These are phyloP conservation scores for Pyrochroa serraticornis DNA, from an alignment of 2,888 invertebrate genomes.

Conservation along the genomic window DNA sequence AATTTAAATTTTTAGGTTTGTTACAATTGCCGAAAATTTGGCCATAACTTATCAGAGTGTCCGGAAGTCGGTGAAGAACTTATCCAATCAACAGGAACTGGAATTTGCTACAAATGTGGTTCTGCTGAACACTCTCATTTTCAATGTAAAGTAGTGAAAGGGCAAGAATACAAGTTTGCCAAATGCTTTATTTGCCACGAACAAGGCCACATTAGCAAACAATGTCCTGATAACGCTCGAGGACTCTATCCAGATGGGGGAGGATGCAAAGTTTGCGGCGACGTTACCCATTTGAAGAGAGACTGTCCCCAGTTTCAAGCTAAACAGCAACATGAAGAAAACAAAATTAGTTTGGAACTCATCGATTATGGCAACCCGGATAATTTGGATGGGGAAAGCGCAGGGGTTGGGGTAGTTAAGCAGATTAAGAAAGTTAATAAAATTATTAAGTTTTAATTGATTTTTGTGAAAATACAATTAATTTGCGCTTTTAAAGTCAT, in stretches of 20 bases:
- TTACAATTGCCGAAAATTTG: slow-evolving; percentile 79
- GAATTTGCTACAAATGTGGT: slow-evolving; percentile 88
- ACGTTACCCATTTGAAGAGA: slow-evolving; percentile 82
- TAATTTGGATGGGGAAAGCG: slow-evolving; percentile 37
- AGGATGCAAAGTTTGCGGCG: slow-evolving; percentile 81
- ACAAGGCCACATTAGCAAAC: slow-evolving; percentile 84
- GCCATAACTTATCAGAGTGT: slow-evolving; percentile 83
- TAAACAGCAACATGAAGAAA: slow-evolving; percentile 45
- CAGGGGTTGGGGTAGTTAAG: slow-evolving; percentile 5
- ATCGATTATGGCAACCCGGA: slow-evolving; percentile 49
- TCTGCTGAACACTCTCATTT: slow-evolving; percentile 84
- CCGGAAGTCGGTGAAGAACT: slow-evolving; percentile 67
- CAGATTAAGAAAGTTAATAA: slow-evolving; percentile 40
- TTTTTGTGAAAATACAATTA: too few species aligned
- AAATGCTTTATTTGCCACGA: slow-evolving; percentile 88
- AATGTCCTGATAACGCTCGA: slow-evolving; percentile 86
- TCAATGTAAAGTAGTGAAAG: slow-evolving; percentile 72
- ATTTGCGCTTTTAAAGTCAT: too few species aligned
- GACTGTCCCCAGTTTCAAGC: slow-evolving; percentile 70
- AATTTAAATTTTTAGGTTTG: slow-evolving; percentile 62
- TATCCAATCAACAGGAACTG: slow-evolving; percentile 60
- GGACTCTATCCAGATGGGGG: slow-evolving; percentile 86
- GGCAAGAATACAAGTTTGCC: slow-evolving; percentile 77
- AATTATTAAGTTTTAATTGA: slow-evolving; percentile 46
- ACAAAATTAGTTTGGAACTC: slow-evolving; percentile 42